Conservation (phyloP, 2,797 vertebrate genomes). For the Borostomias antarcticus region DNA sequence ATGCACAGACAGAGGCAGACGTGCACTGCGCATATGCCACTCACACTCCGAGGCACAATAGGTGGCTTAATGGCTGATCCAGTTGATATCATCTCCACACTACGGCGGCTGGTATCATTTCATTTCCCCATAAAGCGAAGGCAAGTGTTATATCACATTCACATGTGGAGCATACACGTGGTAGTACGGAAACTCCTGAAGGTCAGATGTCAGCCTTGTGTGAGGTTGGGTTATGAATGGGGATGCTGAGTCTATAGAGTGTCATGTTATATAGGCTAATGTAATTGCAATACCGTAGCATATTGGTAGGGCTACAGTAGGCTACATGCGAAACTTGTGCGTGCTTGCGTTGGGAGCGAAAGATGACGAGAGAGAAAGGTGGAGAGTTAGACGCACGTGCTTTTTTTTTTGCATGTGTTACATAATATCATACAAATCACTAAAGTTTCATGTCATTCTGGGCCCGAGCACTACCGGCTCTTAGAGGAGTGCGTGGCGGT, state of each 20-base stretch:
- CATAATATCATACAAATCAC: neutral
- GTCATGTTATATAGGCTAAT: neutral
- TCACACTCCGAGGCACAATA: conserved; percentile 68
- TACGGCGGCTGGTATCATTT: conserved; percentile 63
- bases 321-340: neutral
- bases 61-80: conserved; percentile 68
- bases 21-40: conserved; percentile 62
- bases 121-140: conserved; percentile 49
- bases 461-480: neutral
- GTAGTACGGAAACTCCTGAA: neutral
- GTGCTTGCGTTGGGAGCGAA: no score
- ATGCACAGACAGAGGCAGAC: conserved; percentile 39
- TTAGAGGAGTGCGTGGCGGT: conserved; percentile 23
- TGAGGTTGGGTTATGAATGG: neutral
- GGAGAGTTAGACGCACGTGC: conserved; percentile 63
- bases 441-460: neutral
- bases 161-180: conserved; percentile 17
- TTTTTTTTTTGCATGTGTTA: conserved; percentile 35
- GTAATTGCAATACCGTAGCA: neutral
- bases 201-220: neutral
- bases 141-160: conserved; percentile 15
- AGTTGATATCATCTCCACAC: conserved; percentile 68
- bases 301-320: neutral
- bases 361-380: conserved; percentile 37
- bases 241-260: neutral